Conservation (phyloP, 2,113 vertebrate species). For the Paedocypris sp. region DNA sequence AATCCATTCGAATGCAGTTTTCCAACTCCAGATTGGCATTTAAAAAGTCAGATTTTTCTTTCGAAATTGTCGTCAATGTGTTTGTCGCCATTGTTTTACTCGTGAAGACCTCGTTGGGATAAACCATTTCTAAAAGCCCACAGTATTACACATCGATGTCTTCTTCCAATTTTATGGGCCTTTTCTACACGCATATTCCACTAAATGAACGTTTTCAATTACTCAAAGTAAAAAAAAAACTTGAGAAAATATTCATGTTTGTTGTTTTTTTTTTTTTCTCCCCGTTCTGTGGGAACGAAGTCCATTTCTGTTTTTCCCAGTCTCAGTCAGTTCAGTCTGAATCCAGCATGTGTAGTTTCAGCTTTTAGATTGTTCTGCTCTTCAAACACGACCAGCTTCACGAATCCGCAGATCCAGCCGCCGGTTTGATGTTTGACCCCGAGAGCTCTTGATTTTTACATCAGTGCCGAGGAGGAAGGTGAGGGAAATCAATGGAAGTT, state of each 20-base stretch:
- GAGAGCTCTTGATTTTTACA: constrained; percentile 38
- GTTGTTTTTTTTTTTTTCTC: neutral
- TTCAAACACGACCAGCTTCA: neutral
- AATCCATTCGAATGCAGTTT: no score
- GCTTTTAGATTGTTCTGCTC: neutral
- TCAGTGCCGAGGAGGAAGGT: constrained; percentile 53
- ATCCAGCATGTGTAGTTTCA: neutral
- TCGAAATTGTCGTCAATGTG: no score
- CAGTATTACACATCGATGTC: constrained; percentile 1
- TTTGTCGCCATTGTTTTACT: no score
- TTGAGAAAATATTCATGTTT: constrained; percentile 3
- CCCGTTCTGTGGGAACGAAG: constrained; percentile 47
- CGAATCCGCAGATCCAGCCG: neutral
- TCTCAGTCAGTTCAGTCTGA: neutral
- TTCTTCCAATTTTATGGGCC: constrained; percentile 7
- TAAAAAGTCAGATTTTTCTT: no score
- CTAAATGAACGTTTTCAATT: constrained; percentile 22
- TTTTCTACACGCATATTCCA: constrained; percentile 4
- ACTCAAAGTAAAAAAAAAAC: constrained; percentile 25
- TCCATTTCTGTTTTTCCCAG: constrained; percentile 51
- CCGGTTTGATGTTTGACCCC: constrained; percentile 41
- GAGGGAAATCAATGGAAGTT: constrained; percentile 65
- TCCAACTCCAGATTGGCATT: no score
- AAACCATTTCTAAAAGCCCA: no score
- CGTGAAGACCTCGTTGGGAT: no score